Evolutionary conservation across 2,888 invertebrate species (phyloP).

Genomic region (Drosophila cracens): DNA sequence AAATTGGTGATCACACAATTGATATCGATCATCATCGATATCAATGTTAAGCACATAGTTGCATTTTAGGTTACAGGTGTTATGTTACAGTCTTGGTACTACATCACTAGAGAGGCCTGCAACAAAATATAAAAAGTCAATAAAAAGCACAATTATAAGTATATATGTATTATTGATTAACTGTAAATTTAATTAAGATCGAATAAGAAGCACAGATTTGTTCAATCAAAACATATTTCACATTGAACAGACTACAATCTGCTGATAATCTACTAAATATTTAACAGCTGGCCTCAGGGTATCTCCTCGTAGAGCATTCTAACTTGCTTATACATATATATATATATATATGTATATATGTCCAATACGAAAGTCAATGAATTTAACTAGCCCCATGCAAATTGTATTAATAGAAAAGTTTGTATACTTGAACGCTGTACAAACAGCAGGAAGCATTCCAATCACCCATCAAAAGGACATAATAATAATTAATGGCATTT

Average conservation of each 20-base stretch:
- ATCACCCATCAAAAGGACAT: constrained; percentile 80
- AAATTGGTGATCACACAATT: too few relatives aligned
- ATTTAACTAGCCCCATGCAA: constrained; percentile 46
- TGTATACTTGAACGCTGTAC: constrained; percentile 36
- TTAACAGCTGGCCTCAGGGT: background rate
- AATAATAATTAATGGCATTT: constrained; percentile 85
- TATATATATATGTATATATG: background rate
- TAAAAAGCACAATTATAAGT: background rate
- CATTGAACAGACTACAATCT: background rate
- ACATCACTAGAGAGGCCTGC: too few relatives aligned
- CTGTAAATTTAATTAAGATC: background rate
- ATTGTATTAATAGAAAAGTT: constrained; percentile 52
- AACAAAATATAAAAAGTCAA: too few relatives aligned
- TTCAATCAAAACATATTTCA: background rate
- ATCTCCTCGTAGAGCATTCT: background rate
- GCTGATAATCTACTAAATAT: background rate
- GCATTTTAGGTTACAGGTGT: too few relatives aligned
- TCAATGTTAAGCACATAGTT: too few relatives aligned
- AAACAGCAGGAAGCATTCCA: constrained; percentile 55
- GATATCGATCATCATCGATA: too few relatives aligned
- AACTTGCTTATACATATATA: background rate
- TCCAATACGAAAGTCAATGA: constrained; percentile 16
- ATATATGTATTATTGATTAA: background rate
- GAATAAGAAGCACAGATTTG: too few relatives aligned
- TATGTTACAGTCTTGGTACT: too few relatives aligned